A percentile compares a stretch with the other conserved stretches of the same genome.
phyloP scores from a whole-genome alignment of 2,888 invertebrate species.

The Operophtera brumata region DNA sequence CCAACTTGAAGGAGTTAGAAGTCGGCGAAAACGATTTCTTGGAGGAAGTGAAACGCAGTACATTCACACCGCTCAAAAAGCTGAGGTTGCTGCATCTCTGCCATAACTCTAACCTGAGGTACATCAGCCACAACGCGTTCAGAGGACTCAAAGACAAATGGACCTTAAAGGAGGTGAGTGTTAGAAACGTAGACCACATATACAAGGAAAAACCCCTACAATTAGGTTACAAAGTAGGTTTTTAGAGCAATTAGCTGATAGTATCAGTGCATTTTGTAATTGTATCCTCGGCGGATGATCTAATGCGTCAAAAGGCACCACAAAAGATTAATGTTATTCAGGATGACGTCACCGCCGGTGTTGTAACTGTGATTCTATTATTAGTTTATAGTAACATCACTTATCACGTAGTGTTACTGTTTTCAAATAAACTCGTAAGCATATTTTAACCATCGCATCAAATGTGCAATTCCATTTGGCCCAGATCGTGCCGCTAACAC shows the following conservation, averaged over 20 bases:
- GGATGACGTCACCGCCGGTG: conserved; percentile 41
- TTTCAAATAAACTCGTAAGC: conserved; percentile 34
- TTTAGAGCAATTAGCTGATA: conserved; percentile 20
- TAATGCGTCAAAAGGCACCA: conserved; percentile 28
- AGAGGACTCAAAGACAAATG: conserved; percentile 70
- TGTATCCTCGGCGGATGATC: conserved; percentile 31
- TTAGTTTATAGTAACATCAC: conserved; percentile 34
- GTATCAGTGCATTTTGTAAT: conserved; percentile 23
- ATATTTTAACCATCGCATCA: conserved; percentile 38
- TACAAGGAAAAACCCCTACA: conserved; percentile 28
- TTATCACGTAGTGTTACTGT: conserved; percentile 35
- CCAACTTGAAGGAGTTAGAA: conserved; percentile 79
- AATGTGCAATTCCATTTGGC: conserved; percentile 54
- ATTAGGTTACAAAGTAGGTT: conserved; percentile 16
- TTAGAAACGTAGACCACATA: conserved; percentile 7
- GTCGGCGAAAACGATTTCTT: conserved; percentile 81
- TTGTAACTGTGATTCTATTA: conserved; percentile 42
- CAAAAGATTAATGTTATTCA: conserved; percentile 39
- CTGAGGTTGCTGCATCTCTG: conserved; percentile 71
- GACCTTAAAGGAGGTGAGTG: conserved; percentile 77
- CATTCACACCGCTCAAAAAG: conserved; percentile 74
- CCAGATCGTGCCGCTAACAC: conserved; percentile 68
- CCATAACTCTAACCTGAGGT: conserved; percentile 75
- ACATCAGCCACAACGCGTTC: conserved; percentile 82
- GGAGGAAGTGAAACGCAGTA: conserved; percentile 76